Conservation (phyloP, 2,888 invertebrate genomes). For the Drosophila phalerata region DNA sequence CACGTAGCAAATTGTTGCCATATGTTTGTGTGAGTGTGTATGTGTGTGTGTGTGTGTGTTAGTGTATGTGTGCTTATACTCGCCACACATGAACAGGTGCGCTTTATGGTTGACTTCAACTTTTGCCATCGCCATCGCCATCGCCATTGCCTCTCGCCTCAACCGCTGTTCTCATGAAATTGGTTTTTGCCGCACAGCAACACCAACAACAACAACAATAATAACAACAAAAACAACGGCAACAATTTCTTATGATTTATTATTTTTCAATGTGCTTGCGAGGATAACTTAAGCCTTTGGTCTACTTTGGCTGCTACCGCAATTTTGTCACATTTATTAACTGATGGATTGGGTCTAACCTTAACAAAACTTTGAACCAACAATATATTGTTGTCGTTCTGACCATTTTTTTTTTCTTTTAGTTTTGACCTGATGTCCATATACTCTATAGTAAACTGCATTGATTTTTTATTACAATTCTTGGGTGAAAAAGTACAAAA, state of each 20-base stretch:
- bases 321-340: slow-evolving; percentile 76
- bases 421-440: neutral
- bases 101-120: slow-evolving; percentile 74
- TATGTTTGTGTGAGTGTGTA: slow-evolving; percentile 4
- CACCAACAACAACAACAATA: slow-evolving; percentile 26
- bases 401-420: slow-evolving; percentile 9
- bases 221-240: slow-evolving; percentile 22
- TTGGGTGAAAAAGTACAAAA: too few species aligned
- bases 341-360: slow-evolving; percentile 70
- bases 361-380: slow-evolving; percentile 37
- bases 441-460: slow-evolving; percentile 26
- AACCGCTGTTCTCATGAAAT: slow-evolving; percentile 57
- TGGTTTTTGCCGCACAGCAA: slow-evolving; percentile 50
- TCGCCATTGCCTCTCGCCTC: slow-evolving; percentile 16
- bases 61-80: slow-evolving; percentile 14
- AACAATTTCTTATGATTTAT: slow-evolving; percentile 66
- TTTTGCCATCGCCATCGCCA: slow-evolving; percentile 56
- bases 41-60: slow-evolving; percentile 17
- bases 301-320: slow-evolving; percentile 26
- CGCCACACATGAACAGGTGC: slow-evolving; percentile 67
- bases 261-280: slow-evolving; percentile 73
- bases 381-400: slow-evolving; percentile 21
- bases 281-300: slow-evolving; percentile 49
- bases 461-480: neutral
- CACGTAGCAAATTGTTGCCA: slow-evolving; percentile 75